phyloP scores from a whole-genome alignment of 2,797 vertebrate species.

The Siniperca obscura region DNA sequence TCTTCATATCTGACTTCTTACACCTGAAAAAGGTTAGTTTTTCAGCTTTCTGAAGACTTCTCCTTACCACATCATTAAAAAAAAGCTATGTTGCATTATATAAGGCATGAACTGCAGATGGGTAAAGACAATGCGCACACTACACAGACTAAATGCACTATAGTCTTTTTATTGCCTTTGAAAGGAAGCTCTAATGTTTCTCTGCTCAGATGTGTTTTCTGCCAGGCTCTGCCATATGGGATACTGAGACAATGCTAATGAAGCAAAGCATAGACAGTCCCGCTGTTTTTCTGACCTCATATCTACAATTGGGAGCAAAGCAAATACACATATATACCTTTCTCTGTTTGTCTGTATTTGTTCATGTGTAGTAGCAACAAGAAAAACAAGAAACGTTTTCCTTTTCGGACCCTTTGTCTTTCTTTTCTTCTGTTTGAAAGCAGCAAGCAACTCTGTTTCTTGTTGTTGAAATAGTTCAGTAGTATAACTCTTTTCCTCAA shows the following conservation, averaged over 20 bases:
- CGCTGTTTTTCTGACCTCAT: slow-evolving; percentile 27
- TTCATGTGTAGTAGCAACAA: neutral
- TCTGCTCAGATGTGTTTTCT: slow-evolving; percentile 26
- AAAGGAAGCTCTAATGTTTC: neutral
- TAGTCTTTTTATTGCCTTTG: slow-evolving; percentile 10
- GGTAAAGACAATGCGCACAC: neutral
- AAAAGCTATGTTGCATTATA: slow-evolving; percentile 18
- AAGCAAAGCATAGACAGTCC: slow-evolving; percentile 14
- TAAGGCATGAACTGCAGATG: neutral
- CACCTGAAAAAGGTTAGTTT: slow-evolving; percentile 7
- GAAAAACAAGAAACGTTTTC: neutral
- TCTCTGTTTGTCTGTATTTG: slow-evolving; percentile 4
- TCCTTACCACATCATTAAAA: slow-evolving; percentile 37
- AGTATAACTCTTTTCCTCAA: neutral
- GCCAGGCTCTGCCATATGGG: neutral
- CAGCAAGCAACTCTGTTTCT: neutral
- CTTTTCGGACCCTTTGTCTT: neutral
- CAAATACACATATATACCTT: slow-evolving; percentile 17
- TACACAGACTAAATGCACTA: slow-evolving; percentile 1
- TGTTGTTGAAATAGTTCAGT: slow-evolving; percentile 6
- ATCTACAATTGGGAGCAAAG: slow-evolving; percentile 11
- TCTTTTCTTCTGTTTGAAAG: slow-evolving; percentile 8
- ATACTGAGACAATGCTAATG: slow-evolving; percentile 22
- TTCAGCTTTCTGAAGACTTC: neutral
- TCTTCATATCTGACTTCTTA: slow-evolving; percentile 8